Evolutionary conservation across 2,888 invertebrate species (phyloP).

Genomic region (Trachelus iudaicus): DNA sequence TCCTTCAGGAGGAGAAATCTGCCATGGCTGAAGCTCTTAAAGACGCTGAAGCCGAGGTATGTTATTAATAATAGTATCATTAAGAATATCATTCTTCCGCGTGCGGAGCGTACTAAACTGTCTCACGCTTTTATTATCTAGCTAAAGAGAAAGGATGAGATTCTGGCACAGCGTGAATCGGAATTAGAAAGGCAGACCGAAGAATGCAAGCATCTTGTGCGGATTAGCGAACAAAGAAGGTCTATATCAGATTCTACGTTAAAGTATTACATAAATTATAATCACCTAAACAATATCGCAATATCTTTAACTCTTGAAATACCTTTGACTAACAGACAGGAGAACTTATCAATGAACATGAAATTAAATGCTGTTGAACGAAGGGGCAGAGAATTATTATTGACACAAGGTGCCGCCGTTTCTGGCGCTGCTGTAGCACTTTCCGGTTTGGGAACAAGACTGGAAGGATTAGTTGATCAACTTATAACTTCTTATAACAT

Average conservation of each 20-base stretch:
- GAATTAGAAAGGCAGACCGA: slow-evolving; percentile 76
- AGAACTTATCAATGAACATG: slow-evolving; percentile 75
- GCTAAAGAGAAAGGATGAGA: slow-evolving; percentile 56
- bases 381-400: slow-evolving; percentile 73
- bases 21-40: slow-evolving; percentile 82
- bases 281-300: neutral
- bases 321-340: slow-evolving; percentile 67
- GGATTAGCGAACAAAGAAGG: slow-evolving; percentile 84
- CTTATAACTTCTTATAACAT: slow-evolving; percentile 79
- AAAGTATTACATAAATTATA: neutral
- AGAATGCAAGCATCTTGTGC: slow-evolving; percentile 82
- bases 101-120: neutral
- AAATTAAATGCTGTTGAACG: slow-evolving; percentile 74
- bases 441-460: slow-evolving; percentile 75
- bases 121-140: slow-evolving; percentile 40
- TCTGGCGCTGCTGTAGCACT: slow-evolving; percentile 78
- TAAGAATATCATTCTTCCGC: slow-evolving; percentile 3
- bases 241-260: slow-evolving; percentile 53
- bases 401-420: slow-evolving; percentile 77
- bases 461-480: slow-evolving; percentile 79
- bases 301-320: neutral
- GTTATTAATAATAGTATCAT: slow-evolving; percentile 1
- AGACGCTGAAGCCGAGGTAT: slow-evolving; percentile 78
- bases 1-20: slow-evolving; percentile 86
- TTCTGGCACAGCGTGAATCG: slow-evolving; percentile 67